Conservation (phyloP, 2,113 vertebrate species). For the Semicossyphus pulcher region DNA sequence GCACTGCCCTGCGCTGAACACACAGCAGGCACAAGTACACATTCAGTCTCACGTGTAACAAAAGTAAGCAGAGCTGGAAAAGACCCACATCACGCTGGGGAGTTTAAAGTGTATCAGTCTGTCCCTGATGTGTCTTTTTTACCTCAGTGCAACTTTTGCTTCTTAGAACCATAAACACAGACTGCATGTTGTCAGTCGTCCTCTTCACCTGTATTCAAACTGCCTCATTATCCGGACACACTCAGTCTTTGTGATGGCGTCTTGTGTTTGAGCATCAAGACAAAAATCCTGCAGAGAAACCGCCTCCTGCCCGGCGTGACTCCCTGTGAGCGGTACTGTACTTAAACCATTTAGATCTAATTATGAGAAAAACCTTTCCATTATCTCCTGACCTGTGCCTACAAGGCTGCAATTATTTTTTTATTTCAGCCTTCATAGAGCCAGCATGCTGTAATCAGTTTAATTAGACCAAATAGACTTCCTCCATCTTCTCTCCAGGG, state of each 20-base stretch:
- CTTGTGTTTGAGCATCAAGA: not conserved
- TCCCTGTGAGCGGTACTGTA: slow-evolving; percentile 30
- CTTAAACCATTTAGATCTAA: slow-evolving; percentile 67
- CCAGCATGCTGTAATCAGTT: slow-evolving; percentile 58
- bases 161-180: not conserved
- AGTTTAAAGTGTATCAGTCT: too few species aligned
- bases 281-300: slow-evolving; percentile 12
- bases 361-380: slow-evolving; percentile 67
- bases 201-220: not conserved
- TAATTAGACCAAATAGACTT: slow-evolving; percentile 71
- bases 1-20: not conserved
- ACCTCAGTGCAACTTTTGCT: too few species aligned
- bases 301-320: slow-evolving; percentile 19
- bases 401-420: slow-evolving; percentile 65
- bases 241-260: not conserved
- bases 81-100: too few species aligned
- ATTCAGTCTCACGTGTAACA: too few species aligned
- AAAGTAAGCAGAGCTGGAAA: too few species aligned
- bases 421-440: slow-evolving; percentile 41
- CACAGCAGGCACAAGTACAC: not conserved
- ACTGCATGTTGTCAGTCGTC: not conserved
- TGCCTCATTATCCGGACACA: not conserved
- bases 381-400: slow-evolving; percentile 71
- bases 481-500: slow-evolving; percentile 37
- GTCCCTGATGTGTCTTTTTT: too few species aligned